These are phyloP conservation scores for Aporophyla lueneburgensis DNA, from an alignment of 2,888 invertebrate species.

Conservation along the genomic window DNA sequence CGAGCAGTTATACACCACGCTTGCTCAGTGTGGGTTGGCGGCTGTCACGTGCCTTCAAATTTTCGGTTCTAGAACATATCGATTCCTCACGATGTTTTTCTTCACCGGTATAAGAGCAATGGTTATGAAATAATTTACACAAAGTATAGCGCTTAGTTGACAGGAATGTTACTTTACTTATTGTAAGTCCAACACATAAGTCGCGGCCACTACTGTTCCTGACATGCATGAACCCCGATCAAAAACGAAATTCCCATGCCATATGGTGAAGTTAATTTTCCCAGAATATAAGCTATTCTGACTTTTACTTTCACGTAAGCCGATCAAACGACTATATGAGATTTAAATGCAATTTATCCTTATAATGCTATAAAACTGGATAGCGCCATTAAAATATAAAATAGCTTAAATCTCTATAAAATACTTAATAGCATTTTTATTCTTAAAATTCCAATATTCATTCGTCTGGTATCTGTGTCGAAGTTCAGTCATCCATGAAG, in stretches of 20 bases:
- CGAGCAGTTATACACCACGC: too few species aligned
- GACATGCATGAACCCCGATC: background rate
- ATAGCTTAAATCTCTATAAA: constrained; percentile 35
- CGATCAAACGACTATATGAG: background rate
- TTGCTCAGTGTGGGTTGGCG: too few species aligned
- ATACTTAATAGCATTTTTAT: constrained; percentile 40
- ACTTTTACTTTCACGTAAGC: background rate
- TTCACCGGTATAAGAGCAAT: too few species aligned
- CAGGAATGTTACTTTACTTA: too few species aligned
- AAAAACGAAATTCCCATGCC: background rate
- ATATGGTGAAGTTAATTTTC: background rate
- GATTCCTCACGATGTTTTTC: too few species aligned
- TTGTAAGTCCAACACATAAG: too few species aligned
- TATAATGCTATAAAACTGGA: constrained; percentile 27
- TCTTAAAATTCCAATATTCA: constrained; percentile 39
- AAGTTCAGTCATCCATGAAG: constrained; percentile 26
- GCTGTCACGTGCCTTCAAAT: too few species aligned
- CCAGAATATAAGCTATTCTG: background rate
- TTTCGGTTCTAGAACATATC: too few species aligned
- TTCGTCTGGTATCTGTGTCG: constrained; percentile 39
- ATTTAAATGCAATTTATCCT: constrained; percentile 31
- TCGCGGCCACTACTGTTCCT: too few species aligned
- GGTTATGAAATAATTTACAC: too few species aligned
- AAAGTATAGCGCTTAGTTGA: too few species aligned
- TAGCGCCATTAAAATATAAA: constrained; percentile 31